These are phyloP conservation scores for Batillaria attramentaria DNA, from an alignment of 1,140 invertebrate species.

Conservation along the genomic window DNA sequence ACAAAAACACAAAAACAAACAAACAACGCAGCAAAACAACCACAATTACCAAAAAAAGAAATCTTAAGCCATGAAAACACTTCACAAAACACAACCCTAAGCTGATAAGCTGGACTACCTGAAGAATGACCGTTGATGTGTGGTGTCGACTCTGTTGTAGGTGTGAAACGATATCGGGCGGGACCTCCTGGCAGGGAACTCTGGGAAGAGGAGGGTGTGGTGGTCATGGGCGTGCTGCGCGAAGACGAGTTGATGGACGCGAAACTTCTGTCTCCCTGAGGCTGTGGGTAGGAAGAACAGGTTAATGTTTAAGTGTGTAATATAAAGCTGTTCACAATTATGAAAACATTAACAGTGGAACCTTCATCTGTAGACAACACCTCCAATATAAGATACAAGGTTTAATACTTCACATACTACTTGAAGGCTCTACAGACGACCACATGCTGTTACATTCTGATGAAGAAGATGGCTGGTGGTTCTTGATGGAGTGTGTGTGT, in stretches of 20 bases:
- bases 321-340: too few species aligned
- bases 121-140: constrained; percentile 62
- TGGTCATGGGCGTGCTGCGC: constrained; percentile 56
- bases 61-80: not conserved
- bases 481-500: too few species aligned
- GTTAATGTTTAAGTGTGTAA: too few species aligned
- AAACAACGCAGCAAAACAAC: not conserved
- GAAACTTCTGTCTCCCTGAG: constrained; percentile 51
- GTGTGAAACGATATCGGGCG: constrained; percentile 47
- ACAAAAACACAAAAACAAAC: not conserved
- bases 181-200: constrained; percentile 53
- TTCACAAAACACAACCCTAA: not conserved
- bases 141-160: constrained; percentile 59
- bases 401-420: too few species aligned
- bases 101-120: constrained; percentile 8
- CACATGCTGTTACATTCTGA: too few species aligned
- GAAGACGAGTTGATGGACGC: constrained; percentile 56
- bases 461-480: too few species aligned
- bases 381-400: too few species aligned
- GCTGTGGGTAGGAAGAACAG: constrained; percentile 35
- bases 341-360: too few species aligned
- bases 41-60: not conserved
- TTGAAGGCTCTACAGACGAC: too few species aligned
- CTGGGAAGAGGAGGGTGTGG: constrained; percentile 63
- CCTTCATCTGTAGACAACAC: too few species aligned